Evolutionary conservation across 1,140 invertebrate genomes (phyloP).

Genomic region (Achatina immaculata): DNA sequence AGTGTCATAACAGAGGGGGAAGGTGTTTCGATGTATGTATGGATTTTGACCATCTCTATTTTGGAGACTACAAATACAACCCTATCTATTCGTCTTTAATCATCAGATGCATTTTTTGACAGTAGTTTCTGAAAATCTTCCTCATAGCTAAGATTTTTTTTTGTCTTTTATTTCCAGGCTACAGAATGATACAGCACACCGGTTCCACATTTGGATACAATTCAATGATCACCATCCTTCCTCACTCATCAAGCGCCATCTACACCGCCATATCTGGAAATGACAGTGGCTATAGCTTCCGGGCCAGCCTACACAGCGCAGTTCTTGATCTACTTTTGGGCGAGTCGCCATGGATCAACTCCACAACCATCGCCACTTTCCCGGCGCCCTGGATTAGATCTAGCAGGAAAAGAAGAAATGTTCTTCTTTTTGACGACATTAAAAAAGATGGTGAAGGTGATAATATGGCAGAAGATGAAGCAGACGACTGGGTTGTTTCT

Average conservation of each 20-base stretch:
- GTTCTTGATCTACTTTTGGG: constrained; percentile 41
- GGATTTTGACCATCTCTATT: too few relatives aligned
- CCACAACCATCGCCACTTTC: constrained; percentile 48
- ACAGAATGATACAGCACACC: constrained; percentile 46
- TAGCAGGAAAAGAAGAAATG: not conserved
- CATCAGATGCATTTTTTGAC: too few relatives aligned
- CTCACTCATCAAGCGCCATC: constrained; percentile 45
- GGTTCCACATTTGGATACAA: constrained; percentile 53
- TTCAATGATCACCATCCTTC: constrained; percentile 45
- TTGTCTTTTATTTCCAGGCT: constrained; percentile 38
- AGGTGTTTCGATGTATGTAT: too few relatives aligned
- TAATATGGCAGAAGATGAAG: not conserved
- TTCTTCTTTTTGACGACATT: not conserved
- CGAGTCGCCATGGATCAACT: constrained; percentile 45
- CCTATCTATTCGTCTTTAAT: too few relatives aligned
- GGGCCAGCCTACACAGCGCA: constrained; percentile 48
- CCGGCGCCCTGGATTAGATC: constrained; percentile 45
- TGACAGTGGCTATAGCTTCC: constrained; percentile 38
- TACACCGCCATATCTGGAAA: constrained; percentile 48
- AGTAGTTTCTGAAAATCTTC: too few relatives aligned
- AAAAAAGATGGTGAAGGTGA: not conserved
- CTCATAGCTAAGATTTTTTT: too few relatives aligned
- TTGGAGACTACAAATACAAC: too few relatives aligned
- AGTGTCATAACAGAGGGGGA: too few relatives aligned
- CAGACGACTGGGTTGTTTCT: not conserved